Base-by-base conservation (phyloP, 2,797 vertebrate genomes). In the Alcedo atthis region DNA sequence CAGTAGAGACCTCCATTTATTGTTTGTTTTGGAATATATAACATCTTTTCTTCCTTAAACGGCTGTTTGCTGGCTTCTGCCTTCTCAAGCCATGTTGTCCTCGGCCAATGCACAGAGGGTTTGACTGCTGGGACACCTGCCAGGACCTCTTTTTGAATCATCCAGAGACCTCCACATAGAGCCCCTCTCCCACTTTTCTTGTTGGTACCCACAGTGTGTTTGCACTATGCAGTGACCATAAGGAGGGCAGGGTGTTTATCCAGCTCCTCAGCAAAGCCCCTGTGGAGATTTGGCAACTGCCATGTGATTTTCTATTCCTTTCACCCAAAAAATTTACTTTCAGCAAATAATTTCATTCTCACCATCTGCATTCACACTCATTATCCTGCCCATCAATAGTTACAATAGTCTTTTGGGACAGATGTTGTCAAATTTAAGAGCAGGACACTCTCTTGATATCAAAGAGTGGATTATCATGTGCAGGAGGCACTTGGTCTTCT, bases 21-120 rank as follows among this genome's bases (percentile, higher is more conserved):
- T 86, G 48, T 76, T 91, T 93, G 16, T 26, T 74, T 86, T 70
- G 67, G 53, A 92, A 67, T 74, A 66, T 22, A 30, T 37, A 89
- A 54, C 70, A 46, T 22, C 17, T 89, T 92, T 89, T 86, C 46
- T 88, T 86, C 42, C 33, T 66, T 57, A 76, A n/a, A 57, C 0
- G 0, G 55, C 46, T 76, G 10, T 84, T 81, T 93, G 45, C 48
- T 88, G 75, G 55, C 54, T 88, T 79, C 70, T 70, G 28, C 15
- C 13, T 92, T 48, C 46, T 71, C 54, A 69, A 40, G n/a, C 68
- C 46, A 25, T 3, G 19, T 64, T 77, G 53, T 37, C 19, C 14
- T 85, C 42, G 63, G n/a, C 17, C 0, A 9, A 37, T 21, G 55
- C 42, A 45, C 37, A 42, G 17, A 55, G 24, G 8, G n/a, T 63